Conservation (phyloP, 2,888 invertebrate species). For the Ligdia adustata region DNA sequence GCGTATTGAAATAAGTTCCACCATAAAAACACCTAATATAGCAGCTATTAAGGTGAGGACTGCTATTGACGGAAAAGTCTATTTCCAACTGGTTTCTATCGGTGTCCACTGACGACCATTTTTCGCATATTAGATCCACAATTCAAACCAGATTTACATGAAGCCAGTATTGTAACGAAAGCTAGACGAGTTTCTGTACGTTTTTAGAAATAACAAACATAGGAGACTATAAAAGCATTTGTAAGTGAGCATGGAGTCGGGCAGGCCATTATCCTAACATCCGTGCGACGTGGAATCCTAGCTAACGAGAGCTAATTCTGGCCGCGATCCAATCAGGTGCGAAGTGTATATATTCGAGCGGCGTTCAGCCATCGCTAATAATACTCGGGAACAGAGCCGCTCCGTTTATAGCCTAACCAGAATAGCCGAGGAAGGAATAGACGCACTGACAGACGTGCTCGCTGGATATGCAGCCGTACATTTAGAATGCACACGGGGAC, state of each 20-base stretch:
- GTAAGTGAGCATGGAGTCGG: slow-evolving; percentile 1
- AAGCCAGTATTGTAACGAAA: background rate
- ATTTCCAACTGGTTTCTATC: slow-evolving; percentile 15
- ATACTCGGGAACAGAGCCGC: slow-evolving; percentile 65
- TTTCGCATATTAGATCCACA: slow-evolving; percentile 12
- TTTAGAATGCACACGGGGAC: slow-evolving; percentile 49
- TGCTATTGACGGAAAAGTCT: slow-evolving; percentile 16
- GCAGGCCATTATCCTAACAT: slow-evolving; percentile 32
- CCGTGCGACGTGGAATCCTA: slow-evolving; percentile 46
- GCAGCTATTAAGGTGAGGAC: slow-evolving; percentile 14
- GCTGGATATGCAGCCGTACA: slow-evolving; percentile 43
- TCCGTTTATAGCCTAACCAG: slow-evolving; percentile 72
- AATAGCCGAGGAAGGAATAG: slow-evolving; percentile 69
- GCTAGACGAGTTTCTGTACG: background rate
- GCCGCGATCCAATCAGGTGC: slow-evolving; percentile 76
- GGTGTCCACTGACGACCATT: slow-evolving; percentile 10
- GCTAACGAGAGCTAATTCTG: slow-evolving; percentile 61
- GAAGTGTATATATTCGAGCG: slow-evolving; percentile 59
- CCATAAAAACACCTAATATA: slow-evolving; percentile 11
- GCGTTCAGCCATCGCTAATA: slow-evolving; percentile 73
- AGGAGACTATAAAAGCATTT: slow-evolving; percentile 8
- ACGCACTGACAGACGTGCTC: slow-evolving; percentile 49
- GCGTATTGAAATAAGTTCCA: slow-evolving; percentile 5
- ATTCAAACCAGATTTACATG: background rate
- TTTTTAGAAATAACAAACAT: too few species aligned